These are phyloP conservation scores for Beroe forskalii DNA, from an alignment of 37 sponge, comb jelly and placozoan species.

Conservation along the genomic window DNA sequence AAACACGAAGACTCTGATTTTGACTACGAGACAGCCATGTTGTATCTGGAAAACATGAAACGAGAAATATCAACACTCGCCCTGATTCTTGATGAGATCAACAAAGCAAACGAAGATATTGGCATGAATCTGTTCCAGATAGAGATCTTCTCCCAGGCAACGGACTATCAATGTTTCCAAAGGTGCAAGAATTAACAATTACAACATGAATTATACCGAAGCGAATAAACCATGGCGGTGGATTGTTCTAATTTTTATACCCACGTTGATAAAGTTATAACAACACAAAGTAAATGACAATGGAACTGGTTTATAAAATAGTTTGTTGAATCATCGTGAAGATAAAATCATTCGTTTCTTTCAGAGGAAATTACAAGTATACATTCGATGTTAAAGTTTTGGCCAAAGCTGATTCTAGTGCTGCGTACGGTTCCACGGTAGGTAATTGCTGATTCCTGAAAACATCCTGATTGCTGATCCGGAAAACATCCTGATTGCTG, in stretches of 20 bases:
- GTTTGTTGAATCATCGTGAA: too few species aligned
- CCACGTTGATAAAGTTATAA: too few species aligned
- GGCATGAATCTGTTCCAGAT: not conserved
- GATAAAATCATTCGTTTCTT: too few species aligned
- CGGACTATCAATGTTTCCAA: not conserved
- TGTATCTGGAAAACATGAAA: not conserved
- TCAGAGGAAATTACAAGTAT: not conserved
- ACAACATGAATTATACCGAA: too few species aligned
- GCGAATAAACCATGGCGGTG: too few species aligned
- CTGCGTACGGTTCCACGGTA: not conserved
- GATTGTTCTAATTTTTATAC: too few species aligned
- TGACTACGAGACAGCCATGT: not conserved
- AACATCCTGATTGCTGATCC: too few species aligned
- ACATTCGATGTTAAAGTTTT: not conserved
- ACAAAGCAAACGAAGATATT: not conserved
- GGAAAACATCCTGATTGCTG: too few species aligned
- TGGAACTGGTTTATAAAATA: too few species aligned
- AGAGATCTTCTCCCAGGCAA: not conserved
- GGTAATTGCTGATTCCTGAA: too few species aligned
- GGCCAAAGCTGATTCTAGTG: not conserved
- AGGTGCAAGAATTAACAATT: too few species aligned
- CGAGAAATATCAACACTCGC: conserved; percentile 3
- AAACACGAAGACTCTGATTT: not conserved
- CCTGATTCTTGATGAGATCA: not conserved
- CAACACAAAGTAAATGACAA: too few species aligned